phyloP scores from a whole-genome alignment of 2,888 invertebrate species.

The Campopleginae sp. region DNA sequence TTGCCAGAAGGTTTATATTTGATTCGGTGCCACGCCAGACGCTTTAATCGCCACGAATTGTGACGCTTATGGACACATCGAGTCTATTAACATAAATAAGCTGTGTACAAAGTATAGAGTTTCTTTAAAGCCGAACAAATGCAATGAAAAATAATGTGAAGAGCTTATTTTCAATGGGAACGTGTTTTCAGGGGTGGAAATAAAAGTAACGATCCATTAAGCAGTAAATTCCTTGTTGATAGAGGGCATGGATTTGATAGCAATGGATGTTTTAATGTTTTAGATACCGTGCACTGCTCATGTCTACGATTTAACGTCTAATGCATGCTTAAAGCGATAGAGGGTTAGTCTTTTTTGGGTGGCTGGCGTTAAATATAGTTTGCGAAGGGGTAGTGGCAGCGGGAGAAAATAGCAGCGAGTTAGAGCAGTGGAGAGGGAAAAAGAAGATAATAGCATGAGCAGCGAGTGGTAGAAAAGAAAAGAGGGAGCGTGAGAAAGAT shows the following conservation, averaged over 20 bases:
- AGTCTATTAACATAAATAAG: neutral
- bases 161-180: neutral
- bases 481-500: neutral
- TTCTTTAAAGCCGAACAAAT: neutral
- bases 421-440: constrained; percentile 12
- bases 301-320: neutral
- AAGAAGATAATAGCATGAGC: constrained; percentile 16
- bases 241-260: neutral
- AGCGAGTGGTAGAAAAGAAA: constrained; percentile 25
- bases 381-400: constrained; percentile 9
- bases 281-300: neutral
- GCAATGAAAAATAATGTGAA: neutral
- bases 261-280: neutral
- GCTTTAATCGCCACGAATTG: neutral
- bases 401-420: constrained; percentile 15
- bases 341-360: neutral
- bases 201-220: neutral
- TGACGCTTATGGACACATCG: neutral
- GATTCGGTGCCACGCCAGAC: neutral
- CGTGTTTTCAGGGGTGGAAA: neutral
- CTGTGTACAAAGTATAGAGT: neutral
- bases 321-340: constrained; percentile 1
- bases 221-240: neutral
- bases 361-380: neutral
- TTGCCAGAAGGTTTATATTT: neutral